A percentile compares a stretch with the other conserved stretches of the same genome.
Conservation (phyloP, 2,888 invertebrate species). For the Erebia palarica region DNA sequence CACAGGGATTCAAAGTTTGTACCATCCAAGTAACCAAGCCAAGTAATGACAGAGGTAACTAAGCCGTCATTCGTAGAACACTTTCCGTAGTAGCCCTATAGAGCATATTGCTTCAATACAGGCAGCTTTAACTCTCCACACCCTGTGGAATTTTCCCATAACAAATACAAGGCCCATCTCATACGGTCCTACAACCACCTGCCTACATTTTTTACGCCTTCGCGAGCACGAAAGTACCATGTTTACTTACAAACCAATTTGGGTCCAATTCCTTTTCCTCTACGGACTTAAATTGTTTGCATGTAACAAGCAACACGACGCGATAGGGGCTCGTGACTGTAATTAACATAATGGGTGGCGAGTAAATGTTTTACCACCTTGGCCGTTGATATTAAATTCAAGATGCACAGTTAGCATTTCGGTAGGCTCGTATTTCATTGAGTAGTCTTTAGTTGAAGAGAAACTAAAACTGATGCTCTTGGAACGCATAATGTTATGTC, state of each 20-base stretch:
- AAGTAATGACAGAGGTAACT: too few species aligned
- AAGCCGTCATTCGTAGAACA: too few species aligned
- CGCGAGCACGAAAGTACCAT: constrained; percentile 30
- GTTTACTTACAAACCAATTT: constrained; percentile 38
- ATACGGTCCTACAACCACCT: constrained; percentile 34
- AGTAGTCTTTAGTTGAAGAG: too few species aligned
- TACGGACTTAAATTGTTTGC: constrained; percentile 42
- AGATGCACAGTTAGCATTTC: not conserved
- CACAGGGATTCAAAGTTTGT: too few species aligned
- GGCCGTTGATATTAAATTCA: constrained; percentile 35
- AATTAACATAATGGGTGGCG: constrained; percentile 61
- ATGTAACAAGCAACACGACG: constrained; percentile 36
- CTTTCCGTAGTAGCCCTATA: too few species aligned
- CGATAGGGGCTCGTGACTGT: constrained; percentile 44
- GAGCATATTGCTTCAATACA: too few species aligned
- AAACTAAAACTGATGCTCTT: too few species aligned
- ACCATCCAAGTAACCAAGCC: too few species aligned
- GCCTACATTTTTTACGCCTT: constrained; percentile 41
- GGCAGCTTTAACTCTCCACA: too few species aligned
- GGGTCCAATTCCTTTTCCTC: constrained; percentile 30
- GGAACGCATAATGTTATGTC: not conserved
- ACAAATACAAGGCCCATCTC: constrained; percentile 18
- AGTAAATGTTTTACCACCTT: constrained; percentile 59
- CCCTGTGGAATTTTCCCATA: too few species aligned
- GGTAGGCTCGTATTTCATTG: too few species aligned